Percentiles rank a stretch among this genome's conserved stretches.
phyloP scores from a whole-genome alignment of 2,888 invertebrate genomes.

The Oeneis ivallda region DNA sequence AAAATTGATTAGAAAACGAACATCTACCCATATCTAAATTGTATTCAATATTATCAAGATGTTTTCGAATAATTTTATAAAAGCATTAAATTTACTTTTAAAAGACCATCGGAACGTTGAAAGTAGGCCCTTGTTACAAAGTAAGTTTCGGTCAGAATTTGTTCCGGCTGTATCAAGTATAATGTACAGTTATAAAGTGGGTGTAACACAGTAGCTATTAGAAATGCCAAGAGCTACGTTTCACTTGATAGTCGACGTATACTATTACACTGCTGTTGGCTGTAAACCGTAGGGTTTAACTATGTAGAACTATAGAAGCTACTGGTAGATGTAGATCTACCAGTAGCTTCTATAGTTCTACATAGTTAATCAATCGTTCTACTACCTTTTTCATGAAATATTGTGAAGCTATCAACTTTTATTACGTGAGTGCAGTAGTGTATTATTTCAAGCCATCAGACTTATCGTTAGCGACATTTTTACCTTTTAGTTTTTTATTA shows the following conservation, averaged over 20 bases:
- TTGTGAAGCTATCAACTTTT: too few species aligned
- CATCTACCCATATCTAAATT: constrained; percentile 19
- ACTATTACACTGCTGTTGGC: neutral
- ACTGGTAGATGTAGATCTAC: too few species aligned
- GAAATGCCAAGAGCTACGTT: constrained; percentile 43
- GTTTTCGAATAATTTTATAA: constrained; percentile 21
- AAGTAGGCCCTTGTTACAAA: constrained; percentile 45
- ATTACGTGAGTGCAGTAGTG: too few species aligned
- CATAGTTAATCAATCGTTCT: too few species aligned
- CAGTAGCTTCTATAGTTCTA: too few species aligned
- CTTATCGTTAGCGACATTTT: too few species aligned
- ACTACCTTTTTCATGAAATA: too few species aligned
- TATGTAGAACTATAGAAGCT: too few species aligned
- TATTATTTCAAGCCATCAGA: too few species aligned
- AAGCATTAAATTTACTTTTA: constrained; percentile 9
- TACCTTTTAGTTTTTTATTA: too few species aligned
- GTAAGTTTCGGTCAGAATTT: constrained; percentile 36
- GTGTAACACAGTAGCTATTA: constrained; percentile 52
- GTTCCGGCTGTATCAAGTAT: constrained; percentile 31
- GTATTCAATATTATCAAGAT: constrained; percentile 5
- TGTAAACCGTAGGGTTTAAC: too few species aligned
- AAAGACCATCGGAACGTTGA: constrained; percentile 33
- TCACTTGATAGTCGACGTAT: constrained; percentile 14
- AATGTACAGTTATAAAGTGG: constrained; percentile 48
- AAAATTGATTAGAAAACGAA: constrained; percentile 22